Percentiles rank a stretch among this genome's conserved stretches.
These are phyloP conservation scores for Drosophila nr. perissopoda DNA, from an alignment of 2,888 invertebrate species.

Conservation along the genomic window DNA sequence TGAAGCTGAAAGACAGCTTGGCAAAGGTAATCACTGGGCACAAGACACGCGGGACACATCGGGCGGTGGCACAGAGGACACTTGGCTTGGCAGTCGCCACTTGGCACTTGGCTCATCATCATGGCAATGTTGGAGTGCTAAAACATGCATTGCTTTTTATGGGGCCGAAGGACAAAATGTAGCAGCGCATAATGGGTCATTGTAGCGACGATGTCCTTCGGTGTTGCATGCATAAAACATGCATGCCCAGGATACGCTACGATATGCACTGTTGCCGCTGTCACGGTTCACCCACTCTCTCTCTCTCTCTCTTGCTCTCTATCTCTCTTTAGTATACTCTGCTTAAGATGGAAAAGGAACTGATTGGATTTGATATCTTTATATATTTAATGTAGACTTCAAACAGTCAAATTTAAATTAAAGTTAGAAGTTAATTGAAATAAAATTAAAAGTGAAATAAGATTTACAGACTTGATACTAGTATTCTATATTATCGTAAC, in stretches of 20 bases:
- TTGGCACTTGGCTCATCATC: slow-evolving; percentile 68
- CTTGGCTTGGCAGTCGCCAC: slow-evolving; percentile 33
- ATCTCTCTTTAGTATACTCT: not conserved
- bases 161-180: slow-evolving; percentile 53
- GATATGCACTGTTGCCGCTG: slow-evolving; percentile 53
- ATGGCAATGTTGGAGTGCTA: slow-evolving; percentile 61
- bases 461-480: not conserved
- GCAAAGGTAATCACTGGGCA: slow-evolving; percentile 48
- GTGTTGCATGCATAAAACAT: slow-evolving; percentile 74
- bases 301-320: not conserved
- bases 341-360: not conserved
- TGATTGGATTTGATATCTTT: not conserved
- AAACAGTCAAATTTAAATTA: not conserved
- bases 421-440: not conserved
- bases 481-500: not conserved
- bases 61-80: not conserved
- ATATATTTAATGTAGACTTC: not conserved
- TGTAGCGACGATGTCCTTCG: slow-evolving; percentile 65
- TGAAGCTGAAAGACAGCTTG: slow-evolving; percentile 38
- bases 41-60: not conserved
- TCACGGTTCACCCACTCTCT: slow-evolving; percentile 29
- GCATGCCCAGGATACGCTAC: slow-evolving; percentile 61
- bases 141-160: slow-evolving; percentile 77
- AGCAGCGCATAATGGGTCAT: slow-evolving; percentile 61
- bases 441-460: not conserved